Evolutionary conservation across 2,113 vertebrate genomes (phyloP), one percentile per base, ranked within the genome.

Genomic region (Sebastes fasciatus): DNA sequence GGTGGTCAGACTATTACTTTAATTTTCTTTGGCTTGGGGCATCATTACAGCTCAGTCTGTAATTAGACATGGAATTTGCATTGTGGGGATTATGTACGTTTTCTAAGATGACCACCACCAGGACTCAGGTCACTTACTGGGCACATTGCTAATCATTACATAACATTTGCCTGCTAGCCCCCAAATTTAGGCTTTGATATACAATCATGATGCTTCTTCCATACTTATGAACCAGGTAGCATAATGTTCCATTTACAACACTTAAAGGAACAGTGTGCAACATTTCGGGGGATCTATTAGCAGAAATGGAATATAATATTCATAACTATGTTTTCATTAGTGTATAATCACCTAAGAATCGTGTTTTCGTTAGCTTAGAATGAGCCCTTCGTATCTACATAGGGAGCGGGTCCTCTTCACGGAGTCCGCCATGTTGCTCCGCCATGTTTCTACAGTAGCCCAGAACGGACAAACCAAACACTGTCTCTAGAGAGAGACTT

Each of bases 31-130:
- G 75, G 48, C 65, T 12, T 5, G 43, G 58, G 78, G 49, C 13
- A 8, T 72, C 79, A 60, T 34, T 61, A 61, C 14, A 55, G 55
- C 80, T 69, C 21, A 40, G 46, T 16, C 64, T 74, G 71, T 70
- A 77, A 73, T 79, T 55, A 69, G 49, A 71, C 21, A 40, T 63
- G 11, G 52, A 63, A 73, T 79, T 72, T 67, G n/a, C 62, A 34
- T 51, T 62, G 57, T 57, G 21, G 23, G 40, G 55, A 67, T 78
- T 86, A 51, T 83, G 52, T 65, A 72, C 6, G 46, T 66, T 78
- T 79, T 69, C 34, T 61, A 48, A 23, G 34, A 46, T 48, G 57
- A 54, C 46, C 60, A 58, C 42, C n/a, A 46, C 13, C 49, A 60
- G 61, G 23, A 62, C 48, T 74, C 60, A 14, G 60, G 63, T 79